Evolutionary conservation across 2,113 vertebrate genomes (phyloP), one percentile per base, ranked within the genome.

Genomic region (Onychostruthus taczanowskii): DNA sequence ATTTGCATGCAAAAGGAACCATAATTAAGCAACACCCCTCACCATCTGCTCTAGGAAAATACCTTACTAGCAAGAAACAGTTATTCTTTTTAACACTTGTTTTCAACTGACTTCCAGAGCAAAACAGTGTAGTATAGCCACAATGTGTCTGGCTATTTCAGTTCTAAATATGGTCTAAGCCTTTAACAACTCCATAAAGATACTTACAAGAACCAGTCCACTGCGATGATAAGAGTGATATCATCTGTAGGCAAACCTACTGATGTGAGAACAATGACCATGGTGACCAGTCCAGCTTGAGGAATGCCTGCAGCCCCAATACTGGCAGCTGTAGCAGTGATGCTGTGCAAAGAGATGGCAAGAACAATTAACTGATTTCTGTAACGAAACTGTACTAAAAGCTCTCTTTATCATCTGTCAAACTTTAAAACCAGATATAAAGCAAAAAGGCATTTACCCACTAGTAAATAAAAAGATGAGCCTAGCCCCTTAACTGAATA

Each of bases 131-230:
- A 23, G 2, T 69, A 30, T 39, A 66, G 33, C 18, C 24, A 30
- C 8, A 76, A 52, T 20, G 5, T n/a, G 7, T 20, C 27, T 39
- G 44, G 9, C 8, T 74, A 37, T 27, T 76, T 26, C 10, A n/a
- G 37, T 67, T 75, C 39, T 46, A 78, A 82, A 64, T 63, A 55
- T 13, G 7, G 2, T 39, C 27, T 67, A 63, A 70, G 16, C 5
- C 30, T 16, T 62, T 61, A 81, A 13, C 10, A 19, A 30, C 13
- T 63, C 33, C 11, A 30, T 23, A 64, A 80, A 76, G 28, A 47
- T 98, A 99, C 99, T 99, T 97, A 99, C 99, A 99, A 97, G 94
- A 99, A 99, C 99, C 99, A 99, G 96, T 99, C 99, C 78, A 99
- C 99, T 2, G 99, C 99, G 63, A 99, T 99, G 97, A 99, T 99